Evolutionary conservation across 2,888 invertebrate species (phyloP).

Genomic region (Drosophila emarginata): DNA sequence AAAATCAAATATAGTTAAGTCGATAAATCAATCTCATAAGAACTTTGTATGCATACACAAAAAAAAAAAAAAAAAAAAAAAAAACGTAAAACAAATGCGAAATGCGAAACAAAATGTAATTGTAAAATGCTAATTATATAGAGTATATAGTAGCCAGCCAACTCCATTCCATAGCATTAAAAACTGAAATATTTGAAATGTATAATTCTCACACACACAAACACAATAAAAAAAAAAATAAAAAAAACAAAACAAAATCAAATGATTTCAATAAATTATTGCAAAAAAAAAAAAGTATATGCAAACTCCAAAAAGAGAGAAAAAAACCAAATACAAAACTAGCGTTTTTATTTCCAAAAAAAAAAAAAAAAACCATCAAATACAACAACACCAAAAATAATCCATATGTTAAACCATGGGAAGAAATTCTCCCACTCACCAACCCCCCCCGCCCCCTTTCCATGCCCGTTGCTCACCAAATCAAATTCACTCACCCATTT

Average conservation of each 20-base stretch:
- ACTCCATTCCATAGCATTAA: conserved; percentile 43
- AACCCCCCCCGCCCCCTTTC: conserved; percentile 1
- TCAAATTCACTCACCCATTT: neutral
- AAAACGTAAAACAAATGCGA: conserved; percentile 4
- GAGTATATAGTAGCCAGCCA: conserved; percentile 40
- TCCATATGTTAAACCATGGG: neutral
- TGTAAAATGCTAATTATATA: conserved; percentile 62
- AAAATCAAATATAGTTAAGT: conserved; percentile 66
- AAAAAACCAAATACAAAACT: conserved; percentile 66
- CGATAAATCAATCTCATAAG: conserved; percentile 46
- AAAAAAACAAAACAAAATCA: conserved; percentile 67
- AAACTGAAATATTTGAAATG: conserved; percentile 43
- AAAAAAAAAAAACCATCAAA: conserved; percentile 12
- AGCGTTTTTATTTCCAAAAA: conserved; percentile 69
- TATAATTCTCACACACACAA: conserved; percentile 22
- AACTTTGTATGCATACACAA: conserved; percentile 70
- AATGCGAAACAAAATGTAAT: conserved; percentile 30
- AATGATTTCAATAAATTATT: conserved; percentile 22
- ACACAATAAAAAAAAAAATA: conserved; percentile 22
- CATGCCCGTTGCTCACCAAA: conserved; percentile 12
- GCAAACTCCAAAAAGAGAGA: conserved; percentile 49
- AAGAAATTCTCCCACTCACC: conserved; percentile 3
- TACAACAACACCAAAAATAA: conserved; percentile 3
- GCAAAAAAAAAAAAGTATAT: conserved; percentile 29
- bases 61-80: conserved; percentile 19